Evolutionary conservation across 1,140 invertebrate species (phyloP), one percentile per base, ranked within the genome.

Genomic region (Drosophila trapezifrons): DNA sequence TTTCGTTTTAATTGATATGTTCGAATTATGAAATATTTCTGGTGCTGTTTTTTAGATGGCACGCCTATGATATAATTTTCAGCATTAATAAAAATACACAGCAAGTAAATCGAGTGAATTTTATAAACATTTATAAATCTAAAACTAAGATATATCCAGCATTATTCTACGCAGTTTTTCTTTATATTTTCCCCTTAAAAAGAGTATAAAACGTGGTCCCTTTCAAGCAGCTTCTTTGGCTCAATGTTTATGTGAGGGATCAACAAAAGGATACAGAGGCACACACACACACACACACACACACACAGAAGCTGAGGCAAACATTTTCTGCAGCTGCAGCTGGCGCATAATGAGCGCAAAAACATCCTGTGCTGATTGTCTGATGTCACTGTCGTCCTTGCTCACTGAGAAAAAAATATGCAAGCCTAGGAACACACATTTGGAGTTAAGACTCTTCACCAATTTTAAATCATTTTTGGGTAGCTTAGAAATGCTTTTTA

Each of bases 341-440:
- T 85, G 81, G 69, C 81, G 81, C 81, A 85, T 85, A 85, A 85
- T 85, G 81, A 85, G 81, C 81, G 81, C 81, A 85, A 85, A 85
- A 85, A 80, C 77, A 85, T 85, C 81, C 81, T 85, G 77, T 85
- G 64, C 63, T 73, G 81, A 83, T 76, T 84, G 80, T 83, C 57
- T 79, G 65, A 57, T 37, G 63, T 49, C 67, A 72, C 70, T 38
- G 52, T 70, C 70, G 51, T 46, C 46, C 63, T 37, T 17, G 22
- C 4, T n/a, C 35, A 55, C 72, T 27, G 27, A 18, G 13, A 64
- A 15, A 27, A 66, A 54, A 10, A n/a, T n/a, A n/a, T n/a, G n/a
- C n/a, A n/a, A n/a, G n/a, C n/a, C n/a, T n/a, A n/a, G n/a, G n/a
- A n/a, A n/a, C n/a, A n/a, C n/a, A n/a, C n/a, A n/a, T n/a, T n/a